These are phyloP conservation scores for Meteorus cinctellus DNA, from an alignment of 2,888 invertebrate genomes.

Conservation along the genomic window DNA sequence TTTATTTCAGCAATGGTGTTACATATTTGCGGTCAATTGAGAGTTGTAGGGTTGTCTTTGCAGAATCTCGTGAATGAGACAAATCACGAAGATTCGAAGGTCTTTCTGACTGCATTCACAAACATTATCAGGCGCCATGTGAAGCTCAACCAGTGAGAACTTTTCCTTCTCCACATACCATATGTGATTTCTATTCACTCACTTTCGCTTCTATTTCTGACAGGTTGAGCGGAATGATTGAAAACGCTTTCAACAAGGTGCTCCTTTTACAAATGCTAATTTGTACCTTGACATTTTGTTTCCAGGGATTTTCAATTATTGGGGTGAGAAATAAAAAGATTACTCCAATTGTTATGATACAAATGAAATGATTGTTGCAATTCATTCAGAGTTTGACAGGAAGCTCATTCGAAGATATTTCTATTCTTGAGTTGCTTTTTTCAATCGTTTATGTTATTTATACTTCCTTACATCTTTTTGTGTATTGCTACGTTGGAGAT, in stretches of 20 bases:
- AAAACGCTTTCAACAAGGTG: slow-evolving; percentile 28
- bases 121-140: slow-evolving; percentile 51
- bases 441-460: slow-evolving; percentile 47
- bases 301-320: slow-evolving; percentile 33
- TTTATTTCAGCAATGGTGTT: slow-evolving; percentile 59
- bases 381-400: slow-evolving; percentile 8
- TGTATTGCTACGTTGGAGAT: slow-evolving; percentile 59
- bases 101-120: slow-evolving; percentile 33
- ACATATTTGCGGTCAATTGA: slow-evolving; percentile 62
- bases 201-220: not conserved
- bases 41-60: slow-evolving; percentile 42
- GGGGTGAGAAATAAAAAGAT: slow-evolving; percentile 14
- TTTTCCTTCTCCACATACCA: not conserved
- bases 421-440: slow-evolving; percentile 32
- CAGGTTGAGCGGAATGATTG: slow-evolving; percentile 17
- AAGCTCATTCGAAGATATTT: not conserved
- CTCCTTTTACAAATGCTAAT: slow-evolving; percentile 32
- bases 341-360: not conserved
- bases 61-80: slow-evolving; percentile 43
- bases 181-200: not conserved
- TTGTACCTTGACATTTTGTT: slow-evolving; percentile 38
- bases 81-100: slow-evolving; percentile 15
- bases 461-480: slow-evolving; percentile 56
- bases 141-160: slow-evolving; percentile 52
- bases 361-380: not conserved